These are phyloP conservation scores for Urocynchramus pylzowi DNA, from an alignment of 2,113 vertebrate genomes.

Conservation along the genomic window DNA sequence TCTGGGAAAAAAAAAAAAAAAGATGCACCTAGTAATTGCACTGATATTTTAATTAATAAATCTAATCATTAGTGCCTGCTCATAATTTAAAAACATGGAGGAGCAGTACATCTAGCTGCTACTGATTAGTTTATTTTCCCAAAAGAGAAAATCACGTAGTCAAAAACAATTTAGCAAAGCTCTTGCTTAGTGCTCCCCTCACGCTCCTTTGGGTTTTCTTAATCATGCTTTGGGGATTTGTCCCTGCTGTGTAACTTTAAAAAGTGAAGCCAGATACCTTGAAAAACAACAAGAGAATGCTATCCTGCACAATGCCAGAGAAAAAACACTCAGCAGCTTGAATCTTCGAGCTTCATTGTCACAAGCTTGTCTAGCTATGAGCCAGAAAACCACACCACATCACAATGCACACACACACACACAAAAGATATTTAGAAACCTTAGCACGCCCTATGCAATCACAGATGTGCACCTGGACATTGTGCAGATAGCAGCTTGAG, in stretches of 20 bases:
- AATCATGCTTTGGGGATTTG: background rate
- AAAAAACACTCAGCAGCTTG: background rate
- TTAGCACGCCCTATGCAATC: background rate
- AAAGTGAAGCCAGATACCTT: background rate
- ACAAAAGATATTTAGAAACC: background rate
- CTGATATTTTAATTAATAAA: background rate
- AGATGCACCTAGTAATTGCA: background rate
- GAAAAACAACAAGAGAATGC: background rate
- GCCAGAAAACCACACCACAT: background rate
- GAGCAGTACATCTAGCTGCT: background rate
- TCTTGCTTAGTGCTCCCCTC: background rate
- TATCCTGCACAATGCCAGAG: background rate
- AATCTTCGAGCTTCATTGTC: background rate
- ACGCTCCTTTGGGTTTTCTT: background rate
- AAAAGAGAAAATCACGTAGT: background rate
- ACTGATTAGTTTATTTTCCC: background rate
- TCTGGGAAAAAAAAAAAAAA: rapidly evolving
- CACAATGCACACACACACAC: background rate
- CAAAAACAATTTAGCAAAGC: background rate
- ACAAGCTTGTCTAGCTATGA: background rate
- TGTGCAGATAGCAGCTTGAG: background rate
- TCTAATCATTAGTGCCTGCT: background rate
- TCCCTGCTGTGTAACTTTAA: background rate
- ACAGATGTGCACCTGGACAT: background rate
- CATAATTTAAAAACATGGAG: background rate